Evolutionary conservation across 2,888 invertebrate genomes (phyloP).

Genomic region (Meganola albula): DNA sequence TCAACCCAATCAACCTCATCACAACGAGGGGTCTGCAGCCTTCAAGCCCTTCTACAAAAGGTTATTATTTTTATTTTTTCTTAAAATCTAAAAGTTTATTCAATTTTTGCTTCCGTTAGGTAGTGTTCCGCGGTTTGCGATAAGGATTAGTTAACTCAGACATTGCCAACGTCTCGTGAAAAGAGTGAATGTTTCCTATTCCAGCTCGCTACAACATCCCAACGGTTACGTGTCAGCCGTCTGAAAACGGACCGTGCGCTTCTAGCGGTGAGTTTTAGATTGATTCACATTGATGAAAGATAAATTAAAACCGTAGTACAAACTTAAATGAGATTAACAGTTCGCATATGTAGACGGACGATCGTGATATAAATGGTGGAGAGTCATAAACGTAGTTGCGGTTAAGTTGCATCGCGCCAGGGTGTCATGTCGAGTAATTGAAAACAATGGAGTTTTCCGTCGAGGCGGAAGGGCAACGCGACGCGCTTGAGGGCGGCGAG

Average conservation of each 20-base stretch:
- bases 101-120: too few species aligned
- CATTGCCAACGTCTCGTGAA: conserved; percentile 47
- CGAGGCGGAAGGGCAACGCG: conserved; percentile 59
- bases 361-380: conserved; percentile 61
- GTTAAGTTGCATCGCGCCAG: conserved; percentile 60
- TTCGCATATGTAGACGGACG: conserved; percentile 49
- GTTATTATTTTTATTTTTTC: conserved; percentile 66
- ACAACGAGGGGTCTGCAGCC: conserved; percentile 80
- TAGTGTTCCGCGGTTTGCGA: conserved; percentile 19
- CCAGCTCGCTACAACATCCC: conserved; percentile 83
- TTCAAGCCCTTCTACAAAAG: conserved; percentile 95
- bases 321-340: conserved; percentile 51
- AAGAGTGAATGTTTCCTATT: conserved; percentile 62
- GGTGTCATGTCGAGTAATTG: conserved; percentile 75
- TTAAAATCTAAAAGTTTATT: background rate
- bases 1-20: conserved; percentile 69
- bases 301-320: too few species aligned
- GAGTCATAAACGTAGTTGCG: conserved; percentile 65
- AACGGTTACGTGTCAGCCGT: conserved; percentile 87
- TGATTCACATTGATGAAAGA: conserved; percentile 59
- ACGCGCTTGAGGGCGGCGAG: conserved; percentile 75
- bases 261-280: conserved; percentile 58
- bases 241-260: conserved; percentile 74
- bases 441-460: conserved; percentile 73
- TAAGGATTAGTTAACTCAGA: conserved; percentile 23